Conservation (phyloP, 2,888 invertebrate species). For the Dermolepida albohirtum region DNA sequence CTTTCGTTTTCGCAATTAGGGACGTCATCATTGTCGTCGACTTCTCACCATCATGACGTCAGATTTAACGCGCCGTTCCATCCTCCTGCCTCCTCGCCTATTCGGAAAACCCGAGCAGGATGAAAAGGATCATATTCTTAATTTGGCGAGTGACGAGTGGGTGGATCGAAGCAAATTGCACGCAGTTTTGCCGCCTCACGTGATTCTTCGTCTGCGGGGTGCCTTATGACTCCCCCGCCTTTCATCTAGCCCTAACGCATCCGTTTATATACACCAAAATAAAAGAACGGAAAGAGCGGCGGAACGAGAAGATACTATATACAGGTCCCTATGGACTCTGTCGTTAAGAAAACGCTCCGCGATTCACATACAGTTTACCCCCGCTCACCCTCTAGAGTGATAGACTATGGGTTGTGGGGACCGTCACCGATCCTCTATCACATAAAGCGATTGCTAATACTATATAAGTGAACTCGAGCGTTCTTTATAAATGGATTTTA, state of each 20-base stretch:
- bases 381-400: constrained; percentile 36
- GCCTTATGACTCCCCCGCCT: constrained; percentile 14
- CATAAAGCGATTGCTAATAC: constrained; percentile 65
- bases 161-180: constrained; percentile 57
- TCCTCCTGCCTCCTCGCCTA: not conserved
- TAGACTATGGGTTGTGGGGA: constrained; percentile 47
- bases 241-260: not conserved
- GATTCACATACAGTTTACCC: constrained; percentile 60
- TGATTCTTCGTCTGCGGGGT: constrained; percentile 53
- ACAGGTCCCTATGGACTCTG: constrained; percentile 18
- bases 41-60: no score
- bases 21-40: constrained; percentile 10
- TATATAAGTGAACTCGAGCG: constrained; percentile 66
- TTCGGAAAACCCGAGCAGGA: not conserved
- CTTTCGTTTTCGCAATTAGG: constrained; percentile 28
- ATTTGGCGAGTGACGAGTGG: constrained; percentile 63
- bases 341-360: constrained; percentile 49
- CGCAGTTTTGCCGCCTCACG: constrained; percentile 63
- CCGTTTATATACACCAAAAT: no score
- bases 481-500: constrained; percentile 66
- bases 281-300: no score
- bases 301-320: no score
- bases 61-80: not conserved
- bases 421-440: constrained; percentile 59
- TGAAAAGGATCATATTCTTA: constrained; percentile 62